Conservation (phyloP, 1,140 invertebrate genomes). For the Neelides sp. region DNA sequence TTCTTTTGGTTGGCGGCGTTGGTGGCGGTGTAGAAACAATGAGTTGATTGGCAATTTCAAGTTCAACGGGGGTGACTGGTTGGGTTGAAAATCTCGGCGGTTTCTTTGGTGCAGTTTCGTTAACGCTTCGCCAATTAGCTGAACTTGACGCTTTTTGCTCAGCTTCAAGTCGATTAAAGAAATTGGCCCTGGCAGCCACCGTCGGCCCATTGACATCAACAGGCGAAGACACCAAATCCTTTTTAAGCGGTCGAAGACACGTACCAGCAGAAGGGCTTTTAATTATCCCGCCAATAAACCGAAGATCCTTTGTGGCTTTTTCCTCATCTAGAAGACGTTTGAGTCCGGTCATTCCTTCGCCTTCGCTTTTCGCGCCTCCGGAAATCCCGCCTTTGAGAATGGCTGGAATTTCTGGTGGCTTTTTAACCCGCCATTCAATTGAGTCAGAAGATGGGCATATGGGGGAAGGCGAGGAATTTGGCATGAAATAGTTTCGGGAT, state of each 20-base stretch:
- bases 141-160: constrained; percentile 27
- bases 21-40: not conserved
- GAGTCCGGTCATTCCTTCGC: constrained; percentile 21
- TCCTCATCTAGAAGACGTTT: constrained; percentile 16
- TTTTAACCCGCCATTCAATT: constrained; percentile 3
- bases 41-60: constrained; percentile 1
- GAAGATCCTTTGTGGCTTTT: not conserved
- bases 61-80: constrained; percentile 1
- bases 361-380: not conserved
- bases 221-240: constrained; percentile 12
- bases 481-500: not conserved
- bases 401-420: constrained; percentile 10
- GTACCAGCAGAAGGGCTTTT: constrained; percentile 26
- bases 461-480: not conserved
- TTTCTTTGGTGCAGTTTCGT: not conserved
- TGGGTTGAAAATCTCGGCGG: not conserved
- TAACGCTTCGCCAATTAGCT: constrained; percentile 25
- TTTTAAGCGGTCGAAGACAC: constrained; percentile 5
- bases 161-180: constrained; percentile 30
- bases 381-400: constrained; percentile 10
- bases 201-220: constrained; percentile 5
- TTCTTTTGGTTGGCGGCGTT: not conserved
- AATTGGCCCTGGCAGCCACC: constrained; percentile 26
- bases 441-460: not conserved
- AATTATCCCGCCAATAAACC: constrained; percentile 13